Percentiles rank a stretch among this genome's conserved stretches.
Conservation (phyloP, 2,797 vertebrate genomes). For the Esox masquinongy region DNA sequence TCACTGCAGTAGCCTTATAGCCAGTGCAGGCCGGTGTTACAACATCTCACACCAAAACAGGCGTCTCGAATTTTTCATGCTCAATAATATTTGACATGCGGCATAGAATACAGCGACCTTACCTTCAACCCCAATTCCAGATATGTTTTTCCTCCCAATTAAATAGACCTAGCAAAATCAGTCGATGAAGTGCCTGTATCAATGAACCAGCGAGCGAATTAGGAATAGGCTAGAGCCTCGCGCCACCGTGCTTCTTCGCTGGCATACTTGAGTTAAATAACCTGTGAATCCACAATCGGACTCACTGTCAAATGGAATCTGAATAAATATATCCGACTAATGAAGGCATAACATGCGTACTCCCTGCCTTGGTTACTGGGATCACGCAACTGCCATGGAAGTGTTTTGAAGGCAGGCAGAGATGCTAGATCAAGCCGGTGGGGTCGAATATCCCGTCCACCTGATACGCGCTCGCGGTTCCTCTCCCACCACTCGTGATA, state of each 20-base stretch:
- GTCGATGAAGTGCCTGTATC: constrained; percentile 54
- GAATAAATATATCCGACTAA: constrained; percentile 20
- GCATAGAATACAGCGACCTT: constrained; percentile 38
- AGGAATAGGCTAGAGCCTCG: constrained; percentile 34
- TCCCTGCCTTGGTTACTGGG: constrained; percentile 9
- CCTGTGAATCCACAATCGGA: constrained; percentile 13
- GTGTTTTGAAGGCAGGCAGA: constrained; percentile 5
- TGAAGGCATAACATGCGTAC: constrained; percentile 16
- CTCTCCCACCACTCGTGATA: constrained; percentile 61
- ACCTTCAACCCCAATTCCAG: constrained; percentile 65
- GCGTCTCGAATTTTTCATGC: constrained; percentile 39
- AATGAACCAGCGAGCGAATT: constrained; percentile 47
- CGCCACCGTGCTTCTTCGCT: constrained; percentile 52
- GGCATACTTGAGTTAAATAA: constrained; percentile 42
- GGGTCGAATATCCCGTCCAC: constrained; percentile 60
- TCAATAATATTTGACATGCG: constrained; percentile 16
- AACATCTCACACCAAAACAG: constrained; percentile 47
- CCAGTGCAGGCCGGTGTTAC: constrained; percentile 71
- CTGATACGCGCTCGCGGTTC: constrained; percentile 65
- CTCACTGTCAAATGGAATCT: constrained; percentile 22
- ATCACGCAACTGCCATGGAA: constrained; percentile 29
- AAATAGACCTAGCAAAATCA: constrained; percentile 46
- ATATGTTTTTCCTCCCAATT: constrained; percentile 44
- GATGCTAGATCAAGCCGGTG: constrained; percentile 45
- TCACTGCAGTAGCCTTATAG: constrained; percentile 75